phyloP scores from a whole-genome alignment of 2,888 invertebrate genomes.

The Ypsolopha sequella region DNA sequence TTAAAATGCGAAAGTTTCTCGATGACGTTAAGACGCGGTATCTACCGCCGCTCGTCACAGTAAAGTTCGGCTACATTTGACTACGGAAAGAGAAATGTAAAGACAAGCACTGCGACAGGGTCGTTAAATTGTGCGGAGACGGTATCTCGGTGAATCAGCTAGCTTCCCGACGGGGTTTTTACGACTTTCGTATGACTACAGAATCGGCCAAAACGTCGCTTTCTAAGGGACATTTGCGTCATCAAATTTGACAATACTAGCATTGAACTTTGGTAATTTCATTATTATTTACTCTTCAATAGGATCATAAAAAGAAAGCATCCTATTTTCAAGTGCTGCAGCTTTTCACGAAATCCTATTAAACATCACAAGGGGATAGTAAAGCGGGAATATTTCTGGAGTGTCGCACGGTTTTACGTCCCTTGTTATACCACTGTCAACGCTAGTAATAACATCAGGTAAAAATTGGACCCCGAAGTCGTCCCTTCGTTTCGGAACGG shows the following conservation, averaged over 20 bases:
- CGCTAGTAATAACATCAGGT: conserved; percentile 59
- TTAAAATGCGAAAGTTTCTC: conserved; percentile 33
- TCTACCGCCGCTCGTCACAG: conserved; percentile 37
- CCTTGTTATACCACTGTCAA: conserved; percentile 56
- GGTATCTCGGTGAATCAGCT: conserved; percentile 32
- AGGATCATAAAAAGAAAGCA: not conserved
- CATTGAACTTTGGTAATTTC: not conserved
- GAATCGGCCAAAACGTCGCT: conserved; percentile 29
- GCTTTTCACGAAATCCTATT: conserved; percentile 19
- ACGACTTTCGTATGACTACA: conserved; percentile 54
- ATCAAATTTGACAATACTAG: conserved; percentile 23
- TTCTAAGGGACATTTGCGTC: conserved; percentile 27
- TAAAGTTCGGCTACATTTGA: conserved; percentile 43
- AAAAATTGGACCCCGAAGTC: conserved; percentile 53
- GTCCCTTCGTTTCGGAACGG: conserved; percentile 37
- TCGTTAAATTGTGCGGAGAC: conserved; percentile 51
- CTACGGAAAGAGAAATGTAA: conserved; percentile 50
- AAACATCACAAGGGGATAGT: conserved; percentile 15
- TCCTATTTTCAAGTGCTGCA: not conserved
- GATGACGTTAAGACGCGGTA: conserved; percentile 37
- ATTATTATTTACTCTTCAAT: too few species aligned
- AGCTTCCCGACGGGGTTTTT: conserved; percentile 42
- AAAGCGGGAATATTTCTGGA: conserved; percentile 24
- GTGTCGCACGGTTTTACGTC: conserved; percentile 37
- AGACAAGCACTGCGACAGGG: conserved; percentile 39